Percentiles rank a stretch among this genome's conserved stretches.
These are phyloP conservation scores for Chitala chitala DNA, from an alignment of 2,113 vertebrate genomes.

Conservation along the genomic window DNA sequence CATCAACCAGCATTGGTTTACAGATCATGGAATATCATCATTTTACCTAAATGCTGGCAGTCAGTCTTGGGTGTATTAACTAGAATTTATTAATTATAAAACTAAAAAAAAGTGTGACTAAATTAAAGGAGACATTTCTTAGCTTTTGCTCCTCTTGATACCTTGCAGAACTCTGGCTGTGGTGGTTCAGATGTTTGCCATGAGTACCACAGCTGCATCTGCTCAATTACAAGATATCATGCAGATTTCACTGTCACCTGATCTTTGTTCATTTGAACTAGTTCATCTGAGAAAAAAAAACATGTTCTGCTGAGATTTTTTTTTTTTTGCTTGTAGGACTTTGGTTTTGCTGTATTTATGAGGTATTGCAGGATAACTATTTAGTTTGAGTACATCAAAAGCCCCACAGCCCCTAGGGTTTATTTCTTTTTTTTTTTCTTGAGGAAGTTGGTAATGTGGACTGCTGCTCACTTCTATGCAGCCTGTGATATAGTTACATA, in stretches of 20 bases:
- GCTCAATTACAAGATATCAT: not conserved
- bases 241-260: not conserved
- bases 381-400: slow-evolving; percentile 50
- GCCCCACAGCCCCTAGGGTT: slow-evolving; percentile 39
- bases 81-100: slow-evolving; percentile 48
- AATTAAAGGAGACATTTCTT: slow-evolving; percentile 35
- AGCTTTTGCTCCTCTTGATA: slow-evolving; percentile 42
- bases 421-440: slow-evolving; percentile 42
- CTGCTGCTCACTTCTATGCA: slow-evolving; percentile 61
- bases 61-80: slow-evolving; percentile 35
- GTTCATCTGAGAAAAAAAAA: not conserved
- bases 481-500: slow-evolving; percentile 57
- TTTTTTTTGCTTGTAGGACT: slow-evolving; percentile 51
- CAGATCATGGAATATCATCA: slow-evolving; percentile 15
- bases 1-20: slow-evolving; percentile 14
- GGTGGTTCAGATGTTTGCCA: slow-evolving; percentile 14
- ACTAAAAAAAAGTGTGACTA: slow-evolving; percentile 43
- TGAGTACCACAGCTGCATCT: not conserved
- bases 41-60: slow-evolving; percentile 8
- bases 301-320: not conserved
- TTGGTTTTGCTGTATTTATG: slow-evolving; percentile 66
- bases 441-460: slow-evolving; percentile 50
- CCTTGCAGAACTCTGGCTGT: slow-evolving; percentile 37
- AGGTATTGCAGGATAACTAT: slow-evolving; percentile 63
- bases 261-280: not conserved